phyloP scores from a whole-genome alignment of 2,797 vertebrate genomes.

The Peromyscus aztecus region DNA sequence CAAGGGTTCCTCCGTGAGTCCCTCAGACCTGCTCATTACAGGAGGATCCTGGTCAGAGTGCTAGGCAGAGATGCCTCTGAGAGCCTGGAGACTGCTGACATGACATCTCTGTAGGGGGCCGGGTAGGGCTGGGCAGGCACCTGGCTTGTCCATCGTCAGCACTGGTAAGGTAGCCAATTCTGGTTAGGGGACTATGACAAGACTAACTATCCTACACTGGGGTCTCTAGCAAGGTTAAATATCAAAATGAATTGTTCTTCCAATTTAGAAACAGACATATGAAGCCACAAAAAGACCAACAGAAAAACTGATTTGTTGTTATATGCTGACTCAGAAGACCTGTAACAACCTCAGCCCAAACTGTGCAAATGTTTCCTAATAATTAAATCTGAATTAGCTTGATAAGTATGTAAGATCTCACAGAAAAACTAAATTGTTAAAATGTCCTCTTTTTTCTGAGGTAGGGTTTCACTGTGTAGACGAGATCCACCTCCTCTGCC shows the following conservation, averaged over 20 bases:
- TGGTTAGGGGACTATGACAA: not conserved
- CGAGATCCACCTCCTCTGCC: not conserved
- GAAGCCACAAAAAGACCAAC: constrained; percentile 61
- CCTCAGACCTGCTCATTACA: constrained; percentile 19
- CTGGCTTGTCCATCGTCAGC: not conserved
- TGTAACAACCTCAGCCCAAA: constrained; percentile 74
- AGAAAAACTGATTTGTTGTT: constrained; percentile 59
- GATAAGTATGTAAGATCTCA: constrained; percentile 6
- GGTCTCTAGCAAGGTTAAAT: constrained; percentile 56
- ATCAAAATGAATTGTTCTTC: constrained; percentile 45
- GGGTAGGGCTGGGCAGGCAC: not conserved
- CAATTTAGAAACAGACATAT: constrained; percentile 30
- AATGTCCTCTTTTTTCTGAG: constrained; percentile 44
- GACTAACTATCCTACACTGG: not conserved
- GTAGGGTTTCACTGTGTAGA: not conserved
- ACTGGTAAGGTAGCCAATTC: not conserved
- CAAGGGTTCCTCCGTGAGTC: not conserved
- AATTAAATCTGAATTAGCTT: constrained; percentile 64
- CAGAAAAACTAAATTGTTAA: constrained; percentile 44
- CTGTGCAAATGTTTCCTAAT: constrained; percentile 79
- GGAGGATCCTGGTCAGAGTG: not conserved
- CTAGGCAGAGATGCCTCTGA: not conserved
- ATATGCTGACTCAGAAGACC: constrained; percentile 69
- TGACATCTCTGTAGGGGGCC: not conserved
- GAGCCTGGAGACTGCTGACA: not conserved